Base-by-base conservation (phyloP, 2,888 invertebrate genomes). In the Hydriomena furcata region DNA sequence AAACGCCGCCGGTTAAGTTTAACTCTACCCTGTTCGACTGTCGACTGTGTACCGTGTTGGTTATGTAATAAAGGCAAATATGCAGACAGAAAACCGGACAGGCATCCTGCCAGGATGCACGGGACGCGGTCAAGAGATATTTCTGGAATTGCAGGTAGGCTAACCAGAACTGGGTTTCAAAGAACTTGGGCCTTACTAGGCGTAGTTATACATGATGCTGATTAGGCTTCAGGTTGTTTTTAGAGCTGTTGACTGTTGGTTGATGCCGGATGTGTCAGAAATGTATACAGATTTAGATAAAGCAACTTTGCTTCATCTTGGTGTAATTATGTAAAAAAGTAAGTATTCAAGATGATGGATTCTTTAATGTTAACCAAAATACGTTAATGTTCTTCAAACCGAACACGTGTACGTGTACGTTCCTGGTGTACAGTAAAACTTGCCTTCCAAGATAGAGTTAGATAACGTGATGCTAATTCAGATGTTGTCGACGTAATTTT, bases 21-120 rank as follows among this genome's bases (percentile, higher is more conserved):
- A 49, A 52, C 46, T 43, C n/a, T 2, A 44, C 51, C 41, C 42
- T 42, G 50, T 53, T 53, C 32, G 44, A 53, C 50, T 8, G 12
- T 10, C 17, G 20, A n/a, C n/a, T 17, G 27, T 40, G 23, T 13
- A 13, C 30, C 23, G 23, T 23, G 41, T 31, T 35, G 35, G 31
- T 52, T 50, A 41, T 37, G 32, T 42, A 53, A 59, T 53, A 32
- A 46, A 58, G 52, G 55, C 59, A 53, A 61, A 60, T 61, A 61
- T 60, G 61, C 58, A 60, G 60, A 61, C 66, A 55, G 61, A 58
- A 61, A 61, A 61, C 64, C 66, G 66, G 73, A 72, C 60, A 67
- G 62, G 59, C 71, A 66, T 75, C 75, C 74, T 71, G 72, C 24
- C 62, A 55, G 46, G 31, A 44, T 35, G 42, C 45, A 34, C 8